A percentile compares a stretch with the other conserved stretches of the same genome.
phyloP scores from a whole-genome alignment of 1,140 invertebrate genomes.

The Drosophila lowei region DNA sequence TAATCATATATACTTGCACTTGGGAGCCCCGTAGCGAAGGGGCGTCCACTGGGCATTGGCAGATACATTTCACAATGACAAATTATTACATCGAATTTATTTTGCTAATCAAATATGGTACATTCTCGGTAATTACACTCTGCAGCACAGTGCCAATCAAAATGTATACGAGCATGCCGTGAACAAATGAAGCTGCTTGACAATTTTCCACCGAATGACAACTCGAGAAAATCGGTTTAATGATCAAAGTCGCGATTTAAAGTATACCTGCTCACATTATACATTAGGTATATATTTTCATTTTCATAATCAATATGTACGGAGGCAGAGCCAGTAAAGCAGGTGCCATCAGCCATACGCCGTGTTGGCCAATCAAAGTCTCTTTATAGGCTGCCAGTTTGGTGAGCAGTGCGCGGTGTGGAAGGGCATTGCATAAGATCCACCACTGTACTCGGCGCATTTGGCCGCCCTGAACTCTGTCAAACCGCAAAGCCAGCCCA shows the following conservation, averaged over 20 bases:
- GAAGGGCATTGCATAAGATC: neutral
- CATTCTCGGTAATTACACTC: slow-evolving; percentile 38
- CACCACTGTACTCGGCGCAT: neutral
- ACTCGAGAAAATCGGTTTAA: too few relatives aligned
- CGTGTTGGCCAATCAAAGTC: too few relatives aligned
- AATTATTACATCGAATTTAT: slow-evolving; percentile 27
- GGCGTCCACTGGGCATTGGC: slow-evolving; percentile 17
- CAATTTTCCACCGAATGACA: too few relatives aligned
- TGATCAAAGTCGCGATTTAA: too few relatives aligned
- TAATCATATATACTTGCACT: slow-evolving; percentile 33
- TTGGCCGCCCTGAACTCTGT: neutral
- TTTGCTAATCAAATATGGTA: slow-evolving; percentile 28
- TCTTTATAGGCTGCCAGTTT: too few relatives aligned
- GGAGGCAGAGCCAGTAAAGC: too few relatives aligned
- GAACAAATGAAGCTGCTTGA: too few relatives aligned
- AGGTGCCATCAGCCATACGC: too few relatives aligned
- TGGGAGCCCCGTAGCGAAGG: neutral
- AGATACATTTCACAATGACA: slow-evolving; percentile 32
- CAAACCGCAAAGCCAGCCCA: slow-evolving; percentile 26
- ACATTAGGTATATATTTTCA: too few relatives aligned
- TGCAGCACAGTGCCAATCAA: neutral
- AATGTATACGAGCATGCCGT: too few relatives aligned
- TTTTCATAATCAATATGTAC: too few relatives aligned
- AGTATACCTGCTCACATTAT: too few relatives aligned
- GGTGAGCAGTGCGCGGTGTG: neutral